phyloP scores from a whole-genome alignment of 1,140 invertebrate genomes.

The Eulimnadia texana region DNA sequence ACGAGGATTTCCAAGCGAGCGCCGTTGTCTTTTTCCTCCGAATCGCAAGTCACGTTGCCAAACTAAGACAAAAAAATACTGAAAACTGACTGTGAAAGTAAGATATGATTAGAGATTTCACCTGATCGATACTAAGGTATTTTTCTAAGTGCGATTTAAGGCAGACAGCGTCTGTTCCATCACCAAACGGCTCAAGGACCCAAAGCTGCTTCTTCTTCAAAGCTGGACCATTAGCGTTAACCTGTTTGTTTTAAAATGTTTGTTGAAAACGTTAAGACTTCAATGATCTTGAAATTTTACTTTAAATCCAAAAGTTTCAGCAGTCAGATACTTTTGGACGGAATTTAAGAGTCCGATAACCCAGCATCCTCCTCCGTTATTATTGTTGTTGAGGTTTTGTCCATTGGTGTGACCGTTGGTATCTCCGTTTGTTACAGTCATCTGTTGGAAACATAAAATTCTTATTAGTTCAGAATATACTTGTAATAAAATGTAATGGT shows the following conservation, averaged over 20 bases:
- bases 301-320: slow-evolving; percentile 96
- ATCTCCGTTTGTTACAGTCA: slow-evolving; percentile 2
- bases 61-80: slow-evolving; percentile 59
- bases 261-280: no score
- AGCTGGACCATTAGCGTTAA: slow-evolving; percentile 84
- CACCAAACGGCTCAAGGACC: slow-evolving; percentile 63
- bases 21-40: slow-evolving; percentile 60
- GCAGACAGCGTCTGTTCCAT: slow-evolving; percentile 62
- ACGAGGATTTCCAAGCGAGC: slow-evolving; percentile 80
- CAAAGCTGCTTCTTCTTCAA: slow-evolving; percentile 95
- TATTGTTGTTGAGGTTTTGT: slow-evolving; percentile 26
- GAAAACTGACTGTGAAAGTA: background rate
- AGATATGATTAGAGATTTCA: background rate
- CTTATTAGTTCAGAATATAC: no score
- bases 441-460: background rate
- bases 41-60: slow-evolving; percentile 89
- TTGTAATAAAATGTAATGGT: no score
- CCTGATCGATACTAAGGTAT: slow-evolving; percentile 37
- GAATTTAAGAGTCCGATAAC: slow-evolving; percentile 71
- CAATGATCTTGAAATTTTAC: no score
- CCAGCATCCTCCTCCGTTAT: background rate
- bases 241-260: no score
- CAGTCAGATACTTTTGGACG: slow-evolving; percentile 83
- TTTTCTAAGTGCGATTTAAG: slow-evolving; percentile 81
- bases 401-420: slow-evolving; percentile 29